These are phyloP conservation scores for Lepidocyrtoides sp. DNA, from an alignment of 2,888 invertebrate genomes.

Conservation along the genomic window DNA sequence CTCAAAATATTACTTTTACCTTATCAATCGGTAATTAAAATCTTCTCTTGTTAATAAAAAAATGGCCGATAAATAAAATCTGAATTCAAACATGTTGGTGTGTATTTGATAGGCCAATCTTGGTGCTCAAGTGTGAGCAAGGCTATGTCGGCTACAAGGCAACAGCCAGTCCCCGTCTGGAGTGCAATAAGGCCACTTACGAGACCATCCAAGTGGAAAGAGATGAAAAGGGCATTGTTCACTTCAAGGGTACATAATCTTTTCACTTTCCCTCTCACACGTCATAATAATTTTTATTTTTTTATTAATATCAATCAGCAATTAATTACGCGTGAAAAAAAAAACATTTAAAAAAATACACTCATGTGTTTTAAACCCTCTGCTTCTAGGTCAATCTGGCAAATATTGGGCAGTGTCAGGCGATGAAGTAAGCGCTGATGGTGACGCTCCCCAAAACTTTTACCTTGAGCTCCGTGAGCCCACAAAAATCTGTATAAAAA, in stretches of 20 bases:
- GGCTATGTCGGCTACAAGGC: constrained; percentile 98
- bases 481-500: constrained; percentile 96
- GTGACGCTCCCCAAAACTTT: constrained; percentile 93
- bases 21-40: constrained; percentile 92
- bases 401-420: constrained; percentile 98
- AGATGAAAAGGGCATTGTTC: constrained; percentile 95
- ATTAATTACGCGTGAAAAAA: constrained; percentile 46
- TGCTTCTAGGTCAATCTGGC: constrained; percentile 92
- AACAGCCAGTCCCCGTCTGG: constrained; percentile 92
- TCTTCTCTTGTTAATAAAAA: neutral
- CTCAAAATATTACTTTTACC: constrained; percentile 97
- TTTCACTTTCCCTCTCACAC: constrained; percentile 44
- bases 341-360: neutral
- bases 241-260: constrained; percentile 92
- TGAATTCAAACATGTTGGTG: neutral
- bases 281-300: constrained; percentile 47
- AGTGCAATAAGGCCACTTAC: constrained; percentile 98
- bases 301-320: constrained; percentile 36
- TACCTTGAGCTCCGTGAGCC: constrained; percentile 97
- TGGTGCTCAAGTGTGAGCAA: constrained; percentile 97
- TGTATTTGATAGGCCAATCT: constrained; percentile 92
- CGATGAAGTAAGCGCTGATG: constrained; percentile 95
- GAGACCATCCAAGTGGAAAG: constrained; percentile 97
- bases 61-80: neutral
- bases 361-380: neutral